These are phyloP conservation scores for Andrena bucephala DNA, from an alignment of 2,888 invertebrate species.

Conservation along the genomic window DNA sequence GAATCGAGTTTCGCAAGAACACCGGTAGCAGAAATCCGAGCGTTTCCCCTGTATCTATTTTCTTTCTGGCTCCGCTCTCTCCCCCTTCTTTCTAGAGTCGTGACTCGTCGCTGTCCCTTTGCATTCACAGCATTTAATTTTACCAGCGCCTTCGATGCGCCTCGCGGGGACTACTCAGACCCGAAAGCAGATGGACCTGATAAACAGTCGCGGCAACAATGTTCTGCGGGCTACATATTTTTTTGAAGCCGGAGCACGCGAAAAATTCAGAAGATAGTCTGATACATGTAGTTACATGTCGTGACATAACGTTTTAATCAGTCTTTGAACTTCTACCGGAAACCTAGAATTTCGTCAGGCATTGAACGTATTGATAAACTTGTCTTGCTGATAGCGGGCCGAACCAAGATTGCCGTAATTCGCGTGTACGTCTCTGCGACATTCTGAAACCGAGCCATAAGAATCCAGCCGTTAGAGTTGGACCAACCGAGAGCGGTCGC, in stretches of 20 bases:
- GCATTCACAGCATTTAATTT: constrained; percentile 50
- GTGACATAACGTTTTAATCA: constrained; percentile 21
- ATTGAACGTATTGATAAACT: constrained; percentile 32
- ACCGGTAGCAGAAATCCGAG: constrained; percentile 75
- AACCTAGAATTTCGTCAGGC: constrained; percentile 33
- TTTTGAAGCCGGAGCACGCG: background rate
- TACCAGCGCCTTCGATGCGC: constrained; percentile 7
- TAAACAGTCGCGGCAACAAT: constrained; percentile 1
- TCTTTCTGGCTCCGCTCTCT: constrained; percentile 11
- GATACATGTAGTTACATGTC: background rate
- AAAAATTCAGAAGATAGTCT: background rate
- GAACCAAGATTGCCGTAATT: constrained; percentile 1
- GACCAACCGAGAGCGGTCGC: background rate
- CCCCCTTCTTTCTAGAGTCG: constrained; percentile 24
- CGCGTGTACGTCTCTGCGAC: background rate
- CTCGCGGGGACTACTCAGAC: background rate
- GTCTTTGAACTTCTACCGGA: constrained; percentile 23
- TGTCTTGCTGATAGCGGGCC: constrained; percentile 18
- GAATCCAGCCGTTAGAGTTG: background rate
- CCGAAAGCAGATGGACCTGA: background rate
- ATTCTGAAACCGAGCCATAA: background rate
- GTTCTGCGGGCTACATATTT: background rate
- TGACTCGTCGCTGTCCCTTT: constrained; percentile 48
- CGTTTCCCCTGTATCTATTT: constrained; percentile 56
- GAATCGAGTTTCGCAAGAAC: constrained; percentile 66